A percentile compares a stretch with the other conserved stretches of the same genome.
Evolutionary conservation across 2,113 vertebrate species (phyloP).

Genomic region (Ellobius talpinus): DNA sequence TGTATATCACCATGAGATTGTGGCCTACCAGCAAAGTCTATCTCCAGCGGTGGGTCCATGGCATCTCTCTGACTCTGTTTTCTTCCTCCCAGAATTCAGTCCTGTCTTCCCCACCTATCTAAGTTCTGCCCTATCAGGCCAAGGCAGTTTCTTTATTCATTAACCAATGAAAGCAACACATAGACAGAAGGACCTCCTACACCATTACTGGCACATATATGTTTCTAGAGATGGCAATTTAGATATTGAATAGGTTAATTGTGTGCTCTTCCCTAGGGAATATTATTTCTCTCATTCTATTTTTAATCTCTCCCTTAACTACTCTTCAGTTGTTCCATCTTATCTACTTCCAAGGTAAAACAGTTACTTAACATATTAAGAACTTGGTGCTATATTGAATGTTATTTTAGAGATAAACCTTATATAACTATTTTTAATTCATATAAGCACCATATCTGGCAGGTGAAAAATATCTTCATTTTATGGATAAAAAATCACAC

Average conservation of each 20-base stretch:
- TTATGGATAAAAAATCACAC: not conserved
- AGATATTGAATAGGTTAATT: not conserved
- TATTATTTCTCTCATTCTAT: not conserved
- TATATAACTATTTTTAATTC: not conserved
- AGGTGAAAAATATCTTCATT: constrained; percentile 36
- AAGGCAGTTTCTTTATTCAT: no score
- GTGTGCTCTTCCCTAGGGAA: not conserved
- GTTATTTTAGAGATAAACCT: not conserved
- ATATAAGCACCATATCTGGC: not conserved
- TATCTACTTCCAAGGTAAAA: not conserved
- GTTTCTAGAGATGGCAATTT: not conserved
- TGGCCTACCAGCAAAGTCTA: no score
- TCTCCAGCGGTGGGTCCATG: no score
- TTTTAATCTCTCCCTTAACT: not conserved
- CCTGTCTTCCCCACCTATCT: no score
- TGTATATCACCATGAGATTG: no score
- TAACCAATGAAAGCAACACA: no score
- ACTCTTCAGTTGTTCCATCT: not conserved
- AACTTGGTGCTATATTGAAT: not conserved
- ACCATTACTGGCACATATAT: not conserved
- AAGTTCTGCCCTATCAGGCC: no score
- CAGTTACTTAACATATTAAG: not conserved
- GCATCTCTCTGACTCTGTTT: no score
- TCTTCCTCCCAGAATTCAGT: no score
- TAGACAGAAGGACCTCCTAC: no score